These are phyloP conservation scores for Antedon mediterranea DNA, from an alignment of 53 echinoderm and acorn worm species.

Conservation along the genomic window DNA sequence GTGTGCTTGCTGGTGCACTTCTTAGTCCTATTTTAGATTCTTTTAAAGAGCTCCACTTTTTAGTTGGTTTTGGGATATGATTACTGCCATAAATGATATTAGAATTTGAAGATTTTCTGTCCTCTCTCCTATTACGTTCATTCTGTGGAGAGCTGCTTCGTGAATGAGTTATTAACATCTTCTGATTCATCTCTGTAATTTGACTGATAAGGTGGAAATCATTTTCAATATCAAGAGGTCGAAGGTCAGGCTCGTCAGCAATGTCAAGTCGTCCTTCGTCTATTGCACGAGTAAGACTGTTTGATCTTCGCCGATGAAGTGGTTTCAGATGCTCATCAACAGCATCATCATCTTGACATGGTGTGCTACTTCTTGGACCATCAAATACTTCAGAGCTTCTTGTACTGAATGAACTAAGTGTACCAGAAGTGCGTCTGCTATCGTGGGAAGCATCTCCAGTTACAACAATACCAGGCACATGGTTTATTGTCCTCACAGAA, in stretches of 20 bases:
- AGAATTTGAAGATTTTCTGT: background rate
- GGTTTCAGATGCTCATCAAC: background rate
- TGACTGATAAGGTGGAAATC: constrained; percentile 69
- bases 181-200: constrained; percentile 51
- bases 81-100: background rate
- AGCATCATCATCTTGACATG: background rate
- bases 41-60: background rate
- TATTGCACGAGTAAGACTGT: constrained; percentile 73
- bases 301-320: constrained; percentile 35
- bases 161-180: constrained; percentile 16
- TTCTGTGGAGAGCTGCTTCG: background rate
- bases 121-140: background rate
- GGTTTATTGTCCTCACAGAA: background rate
- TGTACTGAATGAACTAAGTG: background rate
- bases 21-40: background rate
- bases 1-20: background rate
- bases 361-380: background rate
- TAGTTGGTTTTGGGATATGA: background rate
- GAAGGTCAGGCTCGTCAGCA: constrained; percentile 25
- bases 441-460: background rate
- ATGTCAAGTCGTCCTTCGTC: constrained; percentile 80
- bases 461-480: background rate
- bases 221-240: constrained; percentile 38
- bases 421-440: background rate
- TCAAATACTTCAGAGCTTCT: background rate